Percentiles rank a stretch among this genome's conserved stretches.
Evolutionary conservation across 2,113 vertebrate species (phyloP).

Genomic region (Petrocephalus microphthalmus): DNA sequence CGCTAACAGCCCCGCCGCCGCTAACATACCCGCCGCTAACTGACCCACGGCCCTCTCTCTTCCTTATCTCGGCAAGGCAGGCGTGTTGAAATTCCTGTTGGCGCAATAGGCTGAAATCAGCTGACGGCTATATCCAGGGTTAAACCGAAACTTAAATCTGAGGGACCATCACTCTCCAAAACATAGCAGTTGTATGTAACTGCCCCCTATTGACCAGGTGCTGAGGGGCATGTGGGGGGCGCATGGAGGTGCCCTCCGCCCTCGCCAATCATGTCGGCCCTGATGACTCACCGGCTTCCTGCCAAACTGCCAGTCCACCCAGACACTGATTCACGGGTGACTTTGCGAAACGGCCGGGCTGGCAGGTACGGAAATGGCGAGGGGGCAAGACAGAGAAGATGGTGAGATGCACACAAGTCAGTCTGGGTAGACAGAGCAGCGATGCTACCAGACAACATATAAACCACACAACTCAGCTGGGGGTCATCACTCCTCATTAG

Average conservation of each 20-base stretch:
- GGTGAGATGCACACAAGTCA: background rate
- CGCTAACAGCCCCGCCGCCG: no score
- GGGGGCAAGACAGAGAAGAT: background rate
- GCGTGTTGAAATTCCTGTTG: background rate
- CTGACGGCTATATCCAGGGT: background rate
- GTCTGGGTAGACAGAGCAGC: background rate
- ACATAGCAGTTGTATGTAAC: background rate
- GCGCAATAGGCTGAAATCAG: background rate
- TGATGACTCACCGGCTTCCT: background rate
- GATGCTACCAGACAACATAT: background rate
- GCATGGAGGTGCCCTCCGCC: background rate
- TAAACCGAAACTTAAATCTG: background rate
- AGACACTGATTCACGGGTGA: background rate
- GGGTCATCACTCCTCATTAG: background rate
- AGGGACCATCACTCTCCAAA: background rate
- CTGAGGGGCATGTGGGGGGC: background rate
- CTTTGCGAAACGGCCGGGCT: background rate
- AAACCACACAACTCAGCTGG: background rate
- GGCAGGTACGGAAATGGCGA: background rate
- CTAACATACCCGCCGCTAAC: no score
- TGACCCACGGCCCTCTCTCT: background rate
- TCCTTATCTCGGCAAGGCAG: background rate
- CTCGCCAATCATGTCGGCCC: no score
- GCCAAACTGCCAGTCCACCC: background rate
- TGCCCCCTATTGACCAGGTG: background rate